phyloP scores from a whole-genome alignment of 64 coral and sea anemone species.

The Stylophora pistillata region DNA sequence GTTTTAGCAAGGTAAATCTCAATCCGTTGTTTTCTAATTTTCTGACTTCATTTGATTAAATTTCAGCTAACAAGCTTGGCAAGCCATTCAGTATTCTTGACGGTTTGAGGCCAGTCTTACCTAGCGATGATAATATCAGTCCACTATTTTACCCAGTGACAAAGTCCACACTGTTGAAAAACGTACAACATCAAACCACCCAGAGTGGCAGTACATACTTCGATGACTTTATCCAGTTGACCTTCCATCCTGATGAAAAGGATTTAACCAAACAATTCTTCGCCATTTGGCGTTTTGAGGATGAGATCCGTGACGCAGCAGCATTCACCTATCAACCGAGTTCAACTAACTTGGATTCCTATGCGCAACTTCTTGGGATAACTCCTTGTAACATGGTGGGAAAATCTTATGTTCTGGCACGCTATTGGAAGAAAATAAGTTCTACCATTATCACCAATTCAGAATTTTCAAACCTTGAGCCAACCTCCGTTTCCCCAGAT shows the following conservation, averaged over 20 bases:
- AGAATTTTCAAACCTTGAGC: constrained; percentile 24
- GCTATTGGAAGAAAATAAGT: constrained; percentile 49
- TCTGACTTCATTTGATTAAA: background rate
- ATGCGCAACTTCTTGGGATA: constrained; percentile 47
- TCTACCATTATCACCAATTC: constrained; percentile 14
- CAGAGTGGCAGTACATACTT: background rate
- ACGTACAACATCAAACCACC: constrained; percentile 22
- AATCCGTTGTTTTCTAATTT: background rate
- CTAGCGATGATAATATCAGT: background rate
- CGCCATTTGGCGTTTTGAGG: constrained; percentile 46
- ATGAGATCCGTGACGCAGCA: constrained; percentile 39
- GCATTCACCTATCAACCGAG: constrained; percentile 35
- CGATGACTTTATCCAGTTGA: constrained; percentile 26
- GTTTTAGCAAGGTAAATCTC: background rate
- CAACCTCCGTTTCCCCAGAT: constrained; percentile 15
- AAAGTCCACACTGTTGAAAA: constrained; percentile 29
- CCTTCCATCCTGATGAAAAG: constrained; percentile 42
- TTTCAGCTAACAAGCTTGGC: constrained; percentile 43
- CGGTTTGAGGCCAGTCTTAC: constrained; percentile 31
- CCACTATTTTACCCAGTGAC: constrained; percentile 25
- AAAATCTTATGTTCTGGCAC: constrained; percentile 51
- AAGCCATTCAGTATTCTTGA: constrained; percentile 44
- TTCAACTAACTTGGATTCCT: background rate
- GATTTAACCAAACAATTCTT: constrained; percentile 49
- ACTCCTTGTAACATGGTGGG: constrained; percentile 57